phyloP scores from a whole-genome alignment of 2,797 vertebrate genomes.

The Platyrinchus mystaceus region DNA sequence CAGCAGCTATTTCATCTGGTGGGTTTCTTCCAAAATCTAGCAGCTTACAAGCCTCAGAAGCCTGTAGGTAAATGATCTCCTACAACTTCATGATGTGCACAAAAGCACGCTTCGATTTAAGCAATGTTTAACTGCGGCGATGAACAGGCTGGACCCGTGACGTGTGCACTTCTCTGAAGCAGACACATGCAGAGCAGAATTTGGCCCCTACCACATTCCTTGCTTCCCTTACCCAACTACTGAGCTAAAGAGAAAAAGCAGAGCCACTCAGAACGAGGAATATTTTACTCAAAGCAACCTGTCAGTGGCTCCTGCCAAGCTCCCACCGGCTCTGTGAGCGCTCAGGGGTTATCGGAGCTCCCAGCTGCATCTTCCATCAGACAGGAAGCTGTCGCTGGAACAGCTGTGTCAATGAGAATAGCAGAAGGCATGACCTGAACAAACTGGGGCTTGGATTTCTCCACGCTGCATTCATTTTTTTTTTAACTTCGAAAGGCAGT shows the following conservation, averaged over 20 bases:
- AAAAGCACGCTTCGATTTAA: neutral
- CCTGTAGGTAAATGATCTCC: neutral
- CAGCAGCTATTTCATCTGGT: neutral
- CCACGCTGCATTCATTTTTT: neutral
- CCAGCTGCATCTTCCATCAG: conserved; percentile 21
- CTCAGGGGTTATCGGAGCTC: neutral
- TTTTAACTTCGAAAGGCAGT: neutral
- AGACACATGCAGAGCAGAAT: neutral
- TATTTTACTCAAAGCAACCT: conserved; percentile 4
- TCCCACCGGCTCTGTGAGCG: conserved; percentile 6
- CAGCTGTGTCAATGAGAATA: neutral
- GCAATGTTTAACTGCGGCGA: neutral
- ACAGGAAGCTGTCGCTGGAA: neutral
- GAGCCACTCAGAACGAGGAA: neutral
- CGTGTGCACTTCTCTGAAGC: neutral
- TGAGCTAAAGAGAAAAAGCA: neutral
- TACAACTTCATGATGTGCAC: neutral
- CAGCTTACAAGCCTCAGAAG: neutral
- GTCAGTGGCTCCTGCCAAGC: neutral
- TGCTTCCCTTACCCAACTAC: neutral
- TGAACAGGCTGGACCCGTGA: neutral
- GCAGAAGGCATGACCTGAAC: neutral
- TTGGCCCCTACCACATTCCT: neutral
- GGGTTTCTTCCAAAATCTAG: neutral
- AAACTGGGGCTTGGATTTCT: neutral